Evolutionary conservation across 2,888 invertebrate species (phyloP).

Genomic region (Perdita meconis): DNA sequence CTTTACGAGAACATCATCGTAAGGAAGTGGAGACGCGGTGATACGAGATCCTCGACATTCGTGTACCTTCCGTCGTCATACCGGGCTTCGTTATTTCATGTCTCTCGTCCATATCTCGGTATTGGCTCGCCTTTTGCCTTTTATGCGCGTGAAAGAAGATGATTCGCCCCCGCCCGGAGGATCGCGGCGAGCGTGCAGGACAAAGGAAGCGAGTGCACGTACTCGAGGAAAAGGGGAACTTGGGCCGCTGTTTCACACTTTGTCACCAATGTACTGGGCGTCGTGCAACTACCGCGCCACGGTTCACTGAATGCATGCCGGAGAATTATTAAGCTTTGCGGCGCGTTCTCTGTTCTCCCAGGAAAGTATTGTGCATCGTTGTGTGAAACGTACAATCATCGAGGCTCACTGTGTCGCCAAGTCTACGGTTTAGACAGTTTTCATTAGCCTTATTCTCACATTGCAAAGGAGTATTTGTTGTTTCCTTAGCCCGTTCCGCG

Average conservation of each 20-base stretch:
- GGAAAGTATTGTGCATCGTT: not conserved
- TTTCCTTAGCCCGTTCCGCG: too few relatives aligned
- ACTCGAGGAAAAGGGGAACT: constrained; percentile 2
- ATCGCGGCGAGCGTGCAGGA: constrained; percentile 6
- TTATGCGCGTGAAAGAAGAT: constrained; percentile 23
- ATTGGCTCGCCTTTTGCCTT: constrained; percentile 41
- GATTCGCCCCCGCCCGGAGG: constrained; percentile 26
- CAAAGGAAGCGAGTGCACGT: constrained; percentile 18
- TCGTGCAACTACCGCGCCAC: not conserved
- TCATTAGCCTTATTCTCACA: too few relatives aligned
- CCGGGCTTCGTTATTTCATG: constrained; percentile 34
- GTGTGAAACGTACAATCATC: not conserved
- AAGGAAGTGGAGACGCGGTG: not conserved
- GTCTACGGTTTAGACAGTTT: not conserved
- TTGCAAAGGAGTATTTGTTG: too few relatives aligned
- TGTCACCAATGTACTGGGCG: constrained; percentile 5
- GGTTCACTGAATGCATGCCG: constrained; percentile 12
- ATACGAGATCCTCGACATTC: constrained; percentile 5
- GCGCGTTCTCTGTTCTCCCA: not conserved
- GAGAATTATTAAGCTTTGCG: constrained; percentile 7
- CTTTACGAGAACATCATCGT: constrained; percentile 1
- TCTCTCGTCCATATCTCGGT: constrained; percentile 2
- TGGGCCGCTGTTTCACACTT: constrained; percentile 28
- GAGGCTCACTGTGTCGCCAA: not conserved
- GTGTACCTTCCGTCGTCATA: not conserved